Evolutionary conservation across 2,888 invertebrate species (phyloP).

Genomic region (Aleiodes testaceus): DNA sequence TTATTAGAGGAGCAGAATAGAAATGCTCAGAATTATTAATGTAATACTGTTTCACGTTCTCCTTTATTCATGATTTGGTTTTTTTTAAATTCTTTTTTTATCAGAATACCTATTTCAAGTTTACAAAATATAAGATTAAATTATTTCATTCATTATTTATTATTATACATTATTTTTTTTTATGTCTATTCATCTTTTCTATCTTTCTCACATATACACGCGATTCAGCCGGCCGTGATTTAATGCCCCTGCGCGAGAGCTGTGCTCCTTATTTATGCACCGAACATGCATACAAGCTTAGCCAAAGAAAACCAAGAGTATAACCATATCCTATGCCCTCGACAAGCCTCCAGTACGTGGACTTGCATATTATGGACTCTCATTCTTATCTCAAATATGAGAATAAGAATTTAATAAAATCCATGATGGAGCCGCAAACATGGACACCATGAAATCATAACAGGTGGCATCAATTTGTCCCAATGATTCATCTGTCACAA

Average conservation of each 20-base stretch:
- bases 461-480: constrained; percentile 28
- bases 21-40: too few species aligned
- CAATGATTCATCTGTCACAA: constrained; percentile 25
- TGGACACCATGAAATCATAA: too few species aligned
- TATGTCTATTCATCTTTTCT: constrained; percentile 34
- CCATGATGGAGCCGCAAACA: too few species aligned
- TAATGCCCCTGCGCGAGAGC: constrained; percentile 66
- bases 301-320: constrained; percentile 35
- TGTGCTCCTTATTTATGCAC: constrained; percentile 71
- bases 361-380: constrained; percentile 65
- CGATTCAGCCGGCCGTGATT: constrained; percentile 67
- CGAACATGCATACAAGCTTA: constrained; percentile 68
- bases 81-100: too few species aligned
- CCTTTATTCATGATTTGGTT: constrained; percentile 4
- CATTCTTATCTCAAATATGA: constrained; percentile 35
- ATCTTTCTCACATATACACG: constrained; percentile 52
- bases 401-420: constrained; percentile 2
- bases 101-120: constrained; percentile 6
- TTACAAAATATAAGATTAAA: constrained; percentile 30
- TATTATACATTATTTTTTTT: constrained; percentile 38
- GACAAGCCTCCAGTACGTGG: constrained; percentile 53
- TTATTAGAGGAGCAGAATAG: too few species aligned
- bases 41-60: background rate
- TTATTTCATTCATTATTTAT: constrained; percentile 32
- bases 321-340: constrained; percentile 38